phyloP scores from a whole-genome alignment of 2,888 invertebrate species.

The Priocnemis perturbator region DNA sequence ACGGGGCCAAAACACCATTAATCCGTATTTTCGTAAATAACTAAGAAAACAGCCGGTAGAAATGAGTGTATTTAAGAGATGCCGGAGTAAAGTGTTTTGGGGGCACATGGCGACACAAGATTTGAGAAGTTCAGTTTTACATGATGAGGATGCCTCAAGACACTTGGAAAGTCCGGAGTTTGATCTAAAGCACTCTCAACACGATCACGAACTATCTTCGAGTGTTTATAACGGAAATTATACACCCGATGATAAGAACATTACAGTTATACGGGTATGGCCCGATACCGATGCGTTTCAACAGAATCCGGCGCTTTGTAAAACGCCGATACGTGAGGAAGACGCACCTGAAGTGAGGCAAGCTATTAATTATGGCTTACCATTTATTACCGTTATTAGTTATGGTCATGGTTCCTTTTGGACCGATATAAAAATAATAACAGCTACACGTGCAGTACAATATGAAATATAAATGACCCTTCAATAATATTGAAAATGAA shows the following conservation, averaged over 20 bases:
- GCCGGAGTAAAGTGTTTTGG: constrained; percentile 72
- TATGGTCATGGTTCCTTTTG: no score
- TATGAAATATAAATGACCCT: no score
- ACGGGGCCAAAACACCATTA: neutral
- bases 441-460: no score
- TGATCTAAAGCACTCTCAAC: neutral
- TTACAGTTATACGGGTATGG: constrained; percentile 51
- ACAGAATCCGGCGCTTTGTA: neutral
- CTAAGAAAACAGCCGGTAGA: constrained; percentile 20
- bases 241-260: constrained; percentile 33
- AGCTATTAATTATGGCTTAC: no score
- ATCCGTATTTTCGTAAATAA: neutral
- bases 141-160: constrained; percentile 11
- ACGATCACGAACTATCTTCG: constrained; percentile 38
- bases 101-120: constrained; percentile 68
- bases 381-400: no score
- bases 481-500: no score
- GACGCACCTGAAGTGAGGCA: neutral
- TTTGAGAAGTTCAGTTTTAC: constrained; percentile 29
- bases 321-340: neutral
- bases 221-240: constrained; percentile 36
- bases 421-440: no score
- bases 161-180: neutral
- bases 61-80: constrained; percentile 70
- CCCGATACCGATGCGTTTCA: constrained; percentile 12